Evolutionary conservation across 2,888 invertebrate genomes (phyloP).

Genomic region (Megamerina dolium): DNA sequence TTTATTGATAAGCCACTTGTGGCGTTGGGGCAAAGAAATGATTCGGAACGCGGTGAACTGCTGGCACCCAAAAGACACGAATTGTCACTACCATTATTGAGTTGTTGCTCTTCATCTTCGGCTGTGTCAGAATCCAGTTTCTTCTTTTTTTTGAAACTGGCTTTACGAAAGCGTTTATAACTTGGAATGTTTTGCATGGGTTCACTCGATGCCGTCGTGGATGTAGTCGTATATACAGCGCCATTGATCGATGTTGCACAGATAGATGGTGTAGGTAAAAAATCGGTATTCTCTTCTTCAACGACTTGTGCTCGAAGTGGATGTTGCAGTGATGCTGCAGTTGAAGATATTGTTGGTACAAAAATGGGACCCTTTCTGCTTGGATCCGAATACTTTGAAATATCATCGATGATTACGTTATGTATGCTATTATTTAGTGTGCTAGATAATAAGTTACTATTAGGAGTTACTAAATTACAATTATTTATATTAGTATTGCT

Average conservation of each 20-base stretch:
- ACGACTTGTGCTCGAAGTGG: slow-evolving; percentile 17
- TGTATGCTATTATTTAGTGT: slow-evolving; percentile 37
- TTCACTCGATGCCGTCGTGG: slow-evolving; percentile 9
- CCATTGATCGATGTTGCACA: slow-evolving; percentile 3
- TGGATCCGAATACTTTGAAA: slow-evolving; percentile 38
- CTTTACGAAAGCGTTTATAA: slow-evolving; percentile 64
- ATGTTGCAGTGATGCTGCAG: slow-evolving; percentile 28
- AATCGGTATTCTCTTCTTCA: not conserved
- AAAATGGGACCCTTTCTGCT: slow-evolving; percentile 33
- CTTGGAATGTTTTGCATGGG: slow-evolving; percentile 51
- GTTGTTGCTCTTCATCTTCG: slow-evolving; percentile 53
- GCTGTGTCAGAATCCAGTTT: slow-evolving; percentile 36
- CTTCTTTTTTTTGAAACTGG: slow-evolving; percentile 64
- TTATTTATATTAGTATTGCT: slow-evolving; percentile 29
- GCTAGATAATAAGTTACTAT: slow-evolving; percentile 22
- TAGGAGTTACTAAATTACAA: slow-evolving; percentile 22
- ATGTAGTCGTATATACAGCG: slow-evolving; percentile 2
- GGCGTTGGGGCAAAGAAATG: slow-evolving; percentile 19
- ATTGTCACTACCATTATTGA: slow-evolving; percentile 69
- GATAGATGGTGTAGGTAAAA: not conserved
- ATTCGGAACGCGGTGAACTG: slow-evolving; percentile 54
- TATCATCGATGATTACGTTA: slow-evolving; percentile 41
- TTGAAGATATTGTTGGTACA: slow-evolving; percentile 39
- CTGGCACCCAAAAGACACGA: slow-evolving; percentile 50
- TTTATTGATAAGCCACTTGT: slow-evolving; percentile 55